Base-by-base conservation (phyloP, 2,797 vertebrate species). In the Argya squamiceps region DNA sequence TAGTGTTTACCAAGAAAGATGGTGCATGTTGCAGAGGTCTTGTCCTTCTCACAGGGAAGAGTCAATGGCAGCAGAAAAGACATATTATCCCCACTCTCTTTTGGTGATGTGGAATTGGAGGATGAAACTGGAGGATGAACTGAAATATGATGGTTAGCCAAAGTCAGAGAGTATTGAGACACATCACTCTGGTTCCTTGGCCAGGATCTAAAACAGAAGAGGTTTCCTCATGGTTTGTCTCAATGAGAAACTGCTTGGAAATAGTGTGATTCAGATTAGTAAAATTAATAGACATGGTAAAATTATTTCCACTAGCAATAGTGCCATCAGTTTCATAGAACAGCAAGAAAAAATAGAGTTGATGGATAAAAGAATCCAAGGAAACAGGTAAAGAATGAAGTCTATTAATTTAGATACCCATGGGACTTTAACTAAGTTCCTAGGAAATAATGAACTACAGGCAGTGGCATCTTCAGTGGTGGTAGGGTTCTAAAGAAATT, bases 71-170 rank as follows among this genome's bases (percentile, higher is more conserved):
- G 24, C 16, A 69, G 37, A 56, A 64, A 50, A 58, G 27, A 13
- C 0, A 0, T 60, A 2, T 23, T 60, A 9, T 69, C 6, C 22
- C 8, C 1, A 4, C 9, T 7, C 13, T 7, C 13, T 70, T 88
- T 46, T 49, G n/a, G 2, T 89, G 23, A 37, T 29, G 18, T 26
- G 46, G 52, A 73, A 39, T 8, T 26, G 27, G 73, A 69, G 30
- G 12, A 27, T 37, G 30, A 68, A 73, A 56, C 34, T 22, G 37
- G 81, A 68, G 14, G 7, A 23, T 43, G 30, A 73, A 47, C 21
- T 64, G 50, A 62, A 29, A 15, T 27, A 30, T 2, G 8, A 10
- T 2, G 4, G 10, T 37, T 70, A 67, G 20, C 39, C 34, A 26
- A 47, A 77, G 27, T 52, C 17, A 62, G n/a, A 21, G 7, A 36